Evolutionary conservation across 2,113 vertebrate genomes (phyloP).

Genomic region (Collichthys lucidus): DNA sequence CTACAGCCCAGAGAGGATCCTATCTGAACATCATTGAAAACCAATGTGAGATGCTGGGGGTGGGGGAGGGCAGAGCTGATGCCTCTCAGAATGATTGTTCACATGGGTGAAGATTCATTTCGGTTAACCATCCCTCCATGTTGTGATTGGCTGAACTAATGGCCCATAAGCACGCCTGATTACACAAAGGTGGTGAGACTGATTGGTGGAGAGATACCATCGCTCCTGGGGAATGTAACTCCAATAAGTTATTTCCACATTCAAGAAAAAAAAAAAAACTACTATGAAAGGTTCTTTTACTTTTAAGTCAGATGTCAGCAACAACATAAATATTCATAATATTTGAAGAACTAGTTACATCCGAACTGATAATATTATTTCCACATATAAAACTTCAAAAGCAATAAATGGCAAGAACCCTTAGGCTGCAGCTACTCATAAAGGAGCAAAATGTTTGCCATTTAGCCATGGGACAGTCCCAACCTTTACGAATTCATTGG

Average conservation of each 20-base stretch:
- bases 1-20: conserved; percentile 43
- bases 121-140: conserved; percentile 22
- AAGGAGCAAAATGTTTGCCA: conserved; percentile 19
- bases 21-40: conserved; percentile 53
- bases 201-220: conserved; percentile 45
- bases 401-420: conserved; percentile 31
- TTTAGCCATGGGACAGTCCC: conserved; percentile 19
- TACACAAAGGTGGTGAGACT: conserved; percentile 55
- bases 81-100: conserved; percentile 39
- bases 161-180: conserved; percentile 56
- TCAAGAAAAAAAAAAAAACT: background rate
- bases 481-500: conserved; percentile 34
- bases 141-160: conserved; percentile 60
- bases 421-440: conserved; percentile 5
- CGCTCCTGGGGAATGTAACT: conserved; percentile 22
- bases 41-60: conserved; percentile 2
- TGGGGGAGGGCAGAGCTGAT: background rate
- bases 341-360: background rate
- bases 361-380: background rate
- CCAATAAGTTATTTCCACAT: conserved; percentile 34
- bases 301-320: conserved; percentile 3
- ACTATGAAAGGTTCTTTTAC: background rate
- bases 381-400: background rate
- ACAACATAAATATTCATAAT: background rate
- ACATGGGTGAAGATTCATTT: conserved; percentile 62